Conservation (phyloP, 2,113 vertebrate genomes). For the Synodontis membranacea region DNA sequence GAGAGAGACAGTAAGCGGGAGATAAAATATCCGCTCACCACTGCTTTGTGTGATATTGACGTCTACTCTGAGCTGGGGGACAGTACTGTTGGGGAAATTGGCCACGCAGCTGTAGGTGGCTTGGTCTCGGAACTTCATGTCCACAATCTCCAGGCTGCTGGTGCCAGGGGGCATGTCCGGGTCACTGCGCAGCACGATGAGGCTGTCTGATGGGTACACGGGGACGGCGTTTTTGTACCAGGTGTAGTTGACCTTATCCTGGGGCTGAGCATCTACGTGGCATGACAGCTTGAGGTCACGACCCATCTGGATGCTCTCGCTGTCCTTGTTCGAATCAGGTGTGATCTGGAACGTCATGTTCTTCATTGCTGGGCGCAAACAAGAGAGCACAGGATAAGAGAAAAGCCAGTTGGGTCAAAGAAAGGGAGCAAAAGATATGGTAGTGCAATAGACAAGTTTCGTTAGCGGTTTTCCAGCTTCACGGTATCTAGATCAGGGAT, state of each 20-base stretch:
- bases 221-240: conserved; percentile 93
- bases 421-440: not conserved
- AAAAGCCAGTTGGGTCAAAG: conserved; percentile 18
- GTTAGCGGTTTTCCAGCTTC: not conserved
- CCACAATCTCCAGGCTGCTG: conserved; percentile 94
- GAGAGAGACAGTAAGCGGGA: too few relatives aligned
- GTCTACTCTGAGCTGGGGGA: conserved; percentile 88
- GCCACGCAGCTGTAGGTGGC: conserved; percentile 92
- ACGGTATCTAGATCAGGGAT: not conserved
- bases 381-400: not conserved
- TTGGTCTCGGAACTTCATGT: conserved; percentile 94
- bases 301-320: conserved; percentile 93
- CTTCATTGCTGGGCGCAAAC: conserved; percentile 80
- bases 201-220: conserved; percentile 82
- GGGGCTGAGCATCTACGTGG: conserved; percentile 94
- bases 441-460: not conserved
- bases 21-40: conserved; percentile 71
- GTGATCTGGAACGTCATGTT: conserved; percentile 97
- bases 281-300: conserved; percentile 97
- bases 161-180: conserved; percentile 89
- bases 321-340: conserved; percentile 96
- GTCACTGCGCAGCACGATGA: conserved; percentile 90
- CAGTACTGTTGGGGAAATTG: conserved; percentile 84
- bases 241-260: conserved; percentile 95
- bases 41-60: conserved; percentile 97